A percentile compares a stretch with the other conserved stretches of the same genome.
Evolutionary conservation across 2,113 vertebrate genomes (phyloP).

Genomic region (Anthoscopus minutus): DNA sequence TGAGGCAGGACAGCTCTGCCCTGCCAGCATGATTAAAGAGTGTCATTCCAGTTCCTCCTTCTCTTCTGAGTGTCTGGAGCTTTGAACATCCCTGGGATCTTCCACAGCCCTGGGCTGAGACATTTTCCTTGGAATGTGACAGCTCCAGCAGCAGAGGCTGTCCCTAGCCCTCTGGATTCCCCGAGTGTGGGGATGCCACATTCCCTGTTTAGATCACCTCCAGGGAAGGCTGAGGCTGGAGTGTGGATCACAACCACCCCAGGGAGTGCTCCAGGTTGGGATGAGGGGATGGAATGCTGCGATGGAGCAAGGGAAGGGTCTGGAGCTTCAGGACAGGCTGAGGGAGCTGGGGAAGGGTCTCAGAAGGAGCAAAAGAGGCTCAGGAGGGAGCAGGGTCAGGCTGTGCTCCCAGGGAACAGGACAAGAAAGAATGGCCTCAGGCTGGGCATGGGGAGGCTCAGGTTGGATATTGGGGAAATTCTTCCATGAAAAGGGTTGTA

Average conservation of each 20-base stretch:
- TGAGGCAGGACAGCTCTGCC: background rate
- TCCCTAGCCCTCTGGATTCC: background rate
- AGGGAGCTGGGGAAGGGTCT: background rate
- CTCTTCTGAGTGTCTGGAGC: background rate
- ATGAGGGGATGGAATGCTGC: background rate
- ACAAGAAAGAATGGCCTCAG: rapidly evolving
- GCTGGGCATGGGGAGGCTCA: rapidly evolving
- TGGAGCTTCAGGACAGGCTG: background rate
- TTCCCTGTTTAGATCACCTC: background rate
- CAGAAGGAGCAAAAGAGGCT: background rate
- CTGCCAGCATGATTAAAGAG: background rate
- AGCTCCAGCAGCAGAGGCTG: background rate
- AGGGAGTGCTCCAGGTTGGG: background rate
- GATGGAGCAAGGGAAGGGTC: no score
- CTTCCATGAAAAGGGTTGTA: rapidly evolving
- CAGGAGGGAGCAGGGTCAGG: background rate
- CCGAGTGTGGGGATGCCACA: rapidly evolving
- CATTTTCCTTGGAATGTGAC: background rate
- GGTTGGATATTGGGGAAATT: background rate
- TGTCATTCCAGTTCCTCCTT: background rate
- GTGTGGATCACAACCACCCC: background rate
- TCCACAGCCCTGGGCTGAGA: background rate
- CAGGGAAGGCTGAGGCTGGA: background rate
- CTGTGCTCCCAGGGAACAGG: background rate
- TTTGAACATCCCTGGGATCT: background rate